A percentile compares a stretch with the other conserved stretches of the same genome.
Evolutionary conservation across 2,888 invertebrate genomes (phyloP).

Genomic region (Julus scanicus): DNA sequence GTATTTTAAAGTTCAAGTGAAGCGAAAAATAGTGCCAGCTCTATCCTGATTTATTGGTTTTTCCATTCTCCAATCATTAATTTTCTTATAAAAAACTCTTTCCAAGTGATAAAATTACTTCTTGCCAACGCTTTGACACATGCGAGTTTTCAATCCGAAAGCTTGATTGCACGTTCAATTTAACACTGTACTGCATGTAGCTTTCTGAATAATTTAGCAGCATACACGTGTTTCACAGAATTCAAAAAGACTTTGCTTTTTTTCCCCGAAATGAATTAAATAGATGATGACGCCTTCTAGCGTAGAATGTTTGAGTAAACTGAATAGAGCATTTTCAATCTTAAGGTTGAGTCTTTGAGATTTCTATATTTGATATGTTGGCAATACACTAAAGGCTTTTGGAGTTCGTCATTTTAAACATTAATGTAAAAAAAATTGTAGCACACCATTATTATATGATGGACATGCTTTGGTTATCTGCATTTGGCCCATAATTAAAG

Average conservation of each 20-base stretch:
- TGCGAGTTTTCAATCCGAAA: constrained; percentile 29
- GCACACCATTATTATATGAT: no score
- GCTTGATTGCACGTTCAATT: constrained; percentile 36
- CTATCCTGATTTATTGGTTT: constrained; percentile 20
- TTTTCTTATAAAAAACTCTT: constrained; percentile 30
- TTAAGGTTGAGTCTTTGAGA: no score
- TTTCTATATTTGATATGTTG: no score
- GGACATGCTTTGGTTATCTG: no score
- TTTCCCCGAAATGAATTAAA: neutral
- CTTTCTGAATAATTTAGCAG: constrained; percentile 37
- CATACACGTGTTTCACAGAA: neutral
- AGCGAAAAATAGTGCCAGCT: constrained; percentile 16
- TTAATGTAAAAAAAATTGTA: no score
- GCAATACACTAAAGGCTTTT: no score
- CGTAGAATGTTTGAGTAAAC: no score
- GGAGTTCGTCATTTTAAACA: no score
- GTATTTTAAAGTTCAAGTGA: neutral
- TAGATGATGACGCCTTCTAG: neutral
- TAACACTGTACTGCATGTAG: neutral
- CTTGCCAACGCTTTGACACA: constrained; percentile 39
- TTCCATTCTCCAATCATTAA: constrained; percentile 42
- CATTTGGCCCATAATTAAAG: no score
- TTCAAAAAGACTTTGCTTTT: constrained; percentile 28
- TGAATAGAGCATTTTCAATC: no score
- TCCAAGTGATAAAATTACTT: constrained; percentile 39